Evolutionary conservation across 2,888 invertebrate genomes (phyloP).

Genomic region (Apocheima hispidaria): DNA sequence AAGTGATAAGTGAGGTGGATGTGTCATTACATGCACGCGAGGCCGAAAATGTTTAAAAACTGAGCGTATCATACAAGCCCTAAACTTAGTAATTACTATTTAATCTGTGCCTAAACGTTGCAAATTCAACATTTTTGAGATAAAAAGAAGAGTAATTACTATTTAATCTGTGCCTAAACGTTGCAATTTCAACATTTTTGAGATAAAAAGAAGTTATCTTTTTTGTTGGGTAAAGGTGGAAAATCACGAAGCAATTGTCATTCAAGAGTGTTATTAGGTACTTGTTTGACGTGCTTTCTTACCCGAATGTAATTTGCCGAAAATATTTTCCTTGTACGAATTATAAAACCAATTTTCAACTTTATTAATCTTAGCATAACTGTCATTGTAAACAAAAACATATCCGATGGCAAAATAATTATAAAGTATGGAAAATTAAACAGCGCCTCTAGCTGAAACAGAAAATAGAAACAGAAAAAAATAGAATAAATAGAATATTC

Average conservation of each 20-base stretch:
- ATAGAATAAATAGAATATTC: too few species aligned
- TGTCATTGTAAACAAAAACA: too few species aligned
- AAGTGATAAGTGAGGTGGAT: conserved; percentile 19
- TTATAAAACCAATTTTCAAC: neutral
- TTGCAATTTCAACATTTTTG: neutral
- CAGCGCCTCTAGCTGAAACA: too few species aligned
- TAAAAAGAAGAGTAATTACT: neutral
- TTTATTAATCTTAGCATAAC: too few species aligned
- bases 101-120: neutral
- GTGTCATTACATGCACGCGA: conserved; percentile 19
- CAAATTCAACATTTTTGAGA: neutral
- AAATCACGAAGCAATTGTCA: conserved; percentile 10
- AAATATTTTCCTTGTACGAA: neutral
- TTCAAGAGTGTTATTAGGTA: conserved; percentile 2
- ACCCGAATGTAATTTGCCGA: neutral
- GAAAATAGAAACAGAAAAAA: too few species aligned
- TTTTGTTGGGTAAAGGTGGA: neutral
- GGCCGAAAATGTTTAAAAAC: neutral
- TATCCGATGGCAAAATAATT: too few species aligned
- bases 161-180: neutral
- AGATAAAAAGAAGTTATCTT: too few species aligned
- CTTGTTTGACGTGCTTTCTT: neutral
- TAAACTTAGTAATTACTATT: neutral
- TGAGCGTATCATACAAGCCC: neutral
- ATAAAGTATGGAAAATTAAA: too few species aligned